A percentile compares a stretch with the other conserved stretches of the same genome.
phyloP scores from a whole-genome alignment of 2,888 invertebrate genomes.

The Onchidella celtica region DNA sequence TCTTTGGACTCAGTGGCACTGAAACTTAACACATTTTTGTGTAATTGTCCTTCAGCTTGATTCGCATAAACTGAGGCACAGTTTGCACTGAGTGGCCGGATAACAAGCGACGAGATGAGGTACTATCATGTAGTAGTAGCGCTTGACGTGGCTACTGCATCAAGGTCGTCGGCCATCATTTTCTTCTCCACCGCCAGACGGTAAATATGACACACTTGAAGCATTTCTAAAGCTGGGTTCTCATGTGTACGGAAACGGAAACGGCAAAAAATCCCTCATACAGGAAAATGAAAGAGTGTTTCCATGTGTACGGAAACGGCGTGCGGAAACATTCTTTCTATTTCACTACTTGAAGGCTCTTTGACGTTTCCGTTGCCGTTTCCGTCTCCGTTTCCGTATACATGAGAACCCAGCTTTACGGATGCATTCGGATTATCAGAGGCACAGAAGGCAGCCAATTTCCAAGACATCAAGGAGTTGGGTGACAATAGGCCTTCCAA shows the following conservation, averaged over 20 bases:
- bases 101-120: background rate
- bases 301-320: no score
- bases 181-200: background rate
- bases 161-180: background rate
- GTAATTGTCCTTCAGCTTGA: constrained; percentile 10
- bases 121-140: constrained; percentile 16
- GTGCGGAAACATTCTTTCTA: no score
- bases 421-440: background rate
- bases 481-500: background rate
- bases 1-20: constrained; percentile 3
- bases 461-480: background rate
- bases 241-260: no score
- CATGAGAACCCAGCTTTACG: no score
- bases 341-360: no score
- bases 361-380: no score
- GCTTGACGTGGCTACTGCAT: no score
- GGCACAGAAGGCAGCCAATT: background rate
- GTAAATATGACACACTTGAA: constrained; percentile 13
- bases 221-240: no score
- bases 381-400: no score
- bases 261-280: no score
- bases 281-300: no score
- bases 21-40: constrained; percentile 34
- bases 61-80: constrained; percentile 24
- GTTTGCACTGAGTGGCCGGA: constrained; percentile 16